Base-by-base conservation (phyloP, 2,888 invertebrate genomes). In the Clistopyga incitator region DNA sequence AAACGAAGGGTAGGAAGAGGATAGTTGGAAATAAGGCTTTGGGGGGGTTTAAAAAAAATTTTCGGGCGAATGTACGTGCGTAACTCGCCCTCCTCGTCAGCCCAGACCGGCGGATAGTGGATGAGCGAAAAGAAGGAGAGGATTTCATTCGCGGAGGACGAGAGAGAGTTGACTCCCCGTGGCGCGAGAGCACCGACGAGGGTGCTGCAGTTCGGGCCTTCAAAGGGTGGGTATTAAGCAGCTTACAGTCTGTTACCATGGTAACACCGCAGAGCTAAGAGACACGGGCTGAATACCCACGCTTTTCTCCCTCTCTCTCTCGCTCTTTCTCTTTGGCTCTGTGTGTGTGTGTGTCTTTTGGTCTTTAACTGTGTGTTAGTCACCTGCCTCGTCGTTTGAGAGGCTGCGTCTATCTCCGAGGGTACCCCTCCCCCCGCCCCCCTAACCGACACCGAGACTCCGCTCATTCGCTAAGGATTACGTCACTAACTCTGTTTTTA, bases 181-280 rank as follows among this genome's bases (percentile, higher is more conserved):
- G 86, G 86, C 74, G 81, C 85, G 81, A 85, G 86, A 86, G 85
- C 85, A 85, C 83, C 65, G 77, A 83, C 81, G 81, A 20, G 78
- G 77, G 67, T 77, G 84, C 81, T 72, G 81, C 13, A 83, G 81
- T 70, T 78, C 65, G 80, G 56, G 64, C 75, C 78, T 71, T 84
- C 78, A 84, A 81, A 84, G 84, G 81, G 84, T 84, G 91, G 87
- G 89, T 91, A 91, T 92, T 92, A 92, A 92, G 92, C 92, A 90
- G 92, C 92, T 92, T 92, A 92, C 90, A 90, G 91, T 91, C 92
- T 90, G 92, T 92, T 91, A 91, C 92, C 91, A 92, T 92, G 91
- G 92, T 90, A 91, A 92, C 92, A 88, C 91, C 89, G 88, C 89
- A 90, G 91, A 90, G 89, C 90, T 89, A 91, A 91, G 91, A 90